These are phyloP conservation scores for Orthosia gracilis DNA, from an alignment of 2,888 invertebrate genomes.

Conservation along the genomic window DNA sequence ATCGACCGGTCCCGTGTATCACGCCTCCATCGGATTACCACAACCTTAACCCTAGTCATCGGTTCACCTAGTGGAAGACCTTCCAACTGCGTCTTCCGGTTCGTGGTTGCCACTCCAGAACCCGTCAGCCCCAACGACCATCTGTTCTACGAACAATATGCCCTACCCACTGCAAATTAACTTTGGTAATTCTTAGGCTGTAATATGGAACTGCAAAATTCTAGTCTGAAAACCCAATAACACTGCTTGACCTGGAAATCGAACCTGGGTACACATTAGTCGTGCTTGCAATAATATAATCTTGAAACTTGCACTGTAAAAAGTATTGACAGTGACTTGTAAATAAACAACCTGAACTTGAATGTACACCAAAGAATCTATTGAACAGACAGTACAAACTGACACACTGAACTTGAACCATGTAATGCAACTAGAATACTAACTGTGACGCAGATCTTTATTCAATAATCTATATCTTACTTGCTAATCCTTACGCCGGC, in stretches of 20 bases:
- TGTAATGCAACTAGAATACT: slow-evolving; percentile 31
- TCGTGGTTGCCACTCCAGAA: no score
- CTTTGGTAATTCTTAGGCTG: no score
- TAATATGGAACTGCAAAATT: no score
- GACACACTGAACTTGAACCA: slow-evolving; percentile 53
- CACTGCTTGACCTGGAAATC: background rate
- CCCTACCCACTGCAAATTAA: no score
- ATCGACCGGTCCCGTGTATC: no score
- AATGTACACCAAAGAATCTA: background rate
- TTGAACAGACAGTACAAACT: slow-evolving; percentile 11
- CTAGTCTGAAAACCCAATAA: background rate
- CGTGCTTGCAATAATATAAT: no score
- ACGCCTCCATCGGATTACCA: no score
- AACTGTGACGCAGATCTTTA: slow-evolving; percentile 33
- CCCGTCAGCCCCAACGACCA: no score
- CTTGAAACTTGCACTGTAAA: background rate
- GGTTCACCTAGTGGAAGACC: no score
- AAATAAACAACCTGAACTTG: background rate
- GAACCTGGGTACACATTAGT: background rate
- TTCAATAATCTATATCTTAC: slow-evolving; percentile 47
- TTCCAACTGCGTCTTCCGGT: no score
- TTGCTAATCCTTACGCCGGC: slow-evolving; percentile 35
- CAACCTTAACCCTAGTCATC: no score
- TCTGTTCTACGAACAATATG: no score
- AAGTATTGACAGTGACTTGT: background rate